Base-by-base conservation (phyloP, 2,113 vertebrate genomes). In the Steatornis caripensis region DNA sequence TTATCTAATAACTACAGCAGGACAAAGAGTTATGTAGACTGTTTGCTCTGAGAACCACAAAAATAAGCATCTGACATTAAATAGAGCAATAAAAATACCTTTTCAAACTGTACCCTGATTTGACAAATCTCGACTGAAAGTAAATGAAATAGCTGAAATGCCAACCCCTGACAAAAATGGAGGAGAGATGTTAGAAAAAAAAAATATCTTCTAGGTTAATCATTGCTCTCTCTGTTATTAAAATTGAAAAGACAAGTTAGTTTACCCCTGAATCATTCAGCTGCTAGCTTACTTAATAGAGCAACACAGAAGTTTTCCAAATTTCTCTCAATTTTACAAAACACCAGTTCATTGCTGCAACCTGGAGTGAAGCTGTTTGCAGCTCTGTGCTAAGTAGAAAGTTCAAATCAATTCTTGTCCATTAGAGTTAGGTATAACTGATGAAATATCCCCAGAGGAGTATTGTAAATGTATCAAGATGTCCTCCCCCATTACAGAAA, bases 341-440 rank as follows among this genome's bases (percentile, higher is more conserved):
- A 97, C 97, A 93, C 89, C 71, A 57, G 96, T 97, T 98, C 97
- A 89, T 95, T 91, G 95, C 97, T 97, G 95, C 66, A 23, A 95
- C 96, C 98, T 97, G 93, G 95, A 98, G 93, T 97, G 97, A 97
- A 98, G 96, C 97, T 98, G 98, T 98, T 98, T 98, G 98, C 98
- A 98, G 98, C 97, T 98, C 96, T 96, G 96, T 97, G 96, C 98
- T 98, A 98, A 98, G 98, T 88, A 98, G 98, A 98, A 98, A 98
- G 98, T 98, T 98, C 98, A 98, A 98, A 98, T 98, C 98, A 98
- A 98, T 98, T 98, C 98, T 98, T 98, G 98, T 98, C 98, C 98
- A 98, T 98, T 98, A 98, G 98, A 98, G 98, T 98, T 98, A 98
- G 98, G 98, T 98, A 98, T 98, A 98, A 98, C 98, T 98, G 98